phyloP scores from a whole-genome alignment of 2,888 invertebrate genomes.

The Hyppa rectilinea region DNA sequence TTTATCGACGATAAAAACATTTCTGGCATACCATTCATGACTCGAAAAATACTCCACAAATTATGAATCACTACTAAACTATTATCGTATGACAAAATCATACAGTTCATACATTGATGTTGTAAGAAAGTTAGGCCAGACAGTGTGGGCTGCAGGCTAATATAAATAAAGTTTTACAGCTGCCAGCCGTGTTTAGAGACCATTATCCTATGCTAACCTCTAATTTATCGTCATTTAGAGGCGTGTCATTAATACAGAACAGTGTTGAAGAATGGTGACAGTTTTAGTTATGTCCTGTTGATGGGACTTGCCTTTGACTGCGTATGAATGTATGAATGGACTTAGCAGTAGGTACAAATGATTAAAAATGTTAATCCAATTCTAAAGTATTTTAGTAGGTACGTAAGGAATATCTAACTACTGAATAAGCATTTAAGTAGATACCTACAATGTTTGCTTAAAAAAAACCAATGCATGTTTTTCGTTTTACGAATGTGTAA shows the following conservation, averaged over 20 bases:
- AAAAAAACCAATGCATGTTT: too few species aligned
- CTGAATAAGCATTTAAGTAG: too few species aligned
- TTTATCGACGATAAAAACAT: background rate
- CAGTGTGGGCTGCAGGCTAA: slow-evolving; percentile 69
- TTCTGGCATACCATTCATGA: background rate
- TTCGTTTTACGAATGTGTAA: too few species aligned
- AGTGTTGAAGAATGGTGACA: slow-evolving; percentile 38
- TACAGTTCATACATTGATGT: slow-evolving; percentile 52
- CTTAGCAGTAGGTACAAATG: too few species aligned
- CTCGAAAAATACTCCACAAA: background rate
- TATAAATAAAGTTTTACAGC: slow-evolving; percentile 74
- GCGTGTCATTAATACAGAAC: slow-evolving; percentile 62
- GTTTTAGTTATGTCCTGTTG: slow-evolving; percentile 28
- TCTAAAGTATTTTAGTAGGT: too few species aligned
- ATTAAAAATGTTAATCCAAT: too few species aligned
- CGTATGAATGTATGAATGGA: background rate
- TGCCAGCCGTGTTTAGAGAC: slow-evolving; percentile 68
- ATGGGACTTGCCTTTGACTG: slow-evolving; percentile 8
- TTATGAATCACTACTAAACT: slow-evolving; percentile 8
- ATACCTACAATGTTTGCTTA: too few species aligned
- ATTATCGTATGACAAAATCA: slow-evolving; percentile 37
- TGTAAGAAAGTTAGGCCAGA: slow-evolving; percentile 59
- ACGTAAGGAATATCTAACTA: too few species aligned
- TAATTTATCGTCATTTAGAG: slow-evolving; percentile 71
- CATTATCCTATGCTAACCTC: slow-evolving; percentile 69